Base-by-base conservation (phyloP, 2,888 invertebrate genomes). In the Athalia circularis region DNA sequence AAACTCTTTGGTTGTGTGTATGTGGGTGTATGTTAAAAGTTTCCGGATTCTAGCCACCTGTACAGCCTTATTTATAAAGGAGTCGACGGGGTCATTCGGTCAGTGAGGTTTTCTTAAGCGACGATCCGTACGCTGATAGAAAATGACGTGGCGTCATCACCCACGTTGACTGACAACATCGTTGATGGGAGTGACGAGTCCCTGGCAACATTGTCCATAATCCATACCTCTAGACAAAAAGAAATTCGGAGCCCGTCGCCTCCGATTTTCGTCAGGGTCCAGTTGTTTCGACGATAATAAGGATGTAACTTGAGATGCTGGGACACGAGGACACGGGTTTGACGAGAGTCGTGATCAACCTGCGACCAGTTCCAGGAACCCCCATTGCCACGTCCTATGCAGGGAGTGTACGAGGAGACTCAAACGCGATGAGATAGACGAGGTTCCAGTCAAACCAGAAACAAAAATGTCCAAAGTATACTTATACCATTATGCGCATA, bases 201-300 rank as follows among this genome's bases (percentile, higher is more conserved):
- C 82, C 81, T 82, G 83, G 85, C 85, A 85, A 86, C 86, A 86
- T 80, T 80, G 80, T 61, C 78, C 78, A 72, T 86, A 87, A 87
- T 87, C 86, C 86, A 86, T 88, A 88, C 88, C 87, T 87, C 88
- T 88, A 87, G 88, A 88, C 88, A 89, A 89, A 29, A 88, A 88
- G 87, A 86, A 83, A 82, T 87, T 87, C 86, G 85, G 86, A 87
- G 85, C 83, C 86, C 86, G 87, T 89, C 88, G 85, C 85, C 82
- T 87, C 85, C 86, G 86, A 89, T 90, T 84, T 87, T 86, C 85
- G 83, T 87, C 75, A 75, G 64, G 75, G 75, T 75, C 64, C 75
- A 43, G 75, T 75, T 75, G 75, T 75, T 75, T 75, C 75, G 84
- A 86, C 85, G 85, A 86, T 89, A 89, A 90, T 89, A 89, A 89